phyloP scores from a whole-genome alignment of 2,888 invertebrate species.

The Steromphala cineraria region DNA sequence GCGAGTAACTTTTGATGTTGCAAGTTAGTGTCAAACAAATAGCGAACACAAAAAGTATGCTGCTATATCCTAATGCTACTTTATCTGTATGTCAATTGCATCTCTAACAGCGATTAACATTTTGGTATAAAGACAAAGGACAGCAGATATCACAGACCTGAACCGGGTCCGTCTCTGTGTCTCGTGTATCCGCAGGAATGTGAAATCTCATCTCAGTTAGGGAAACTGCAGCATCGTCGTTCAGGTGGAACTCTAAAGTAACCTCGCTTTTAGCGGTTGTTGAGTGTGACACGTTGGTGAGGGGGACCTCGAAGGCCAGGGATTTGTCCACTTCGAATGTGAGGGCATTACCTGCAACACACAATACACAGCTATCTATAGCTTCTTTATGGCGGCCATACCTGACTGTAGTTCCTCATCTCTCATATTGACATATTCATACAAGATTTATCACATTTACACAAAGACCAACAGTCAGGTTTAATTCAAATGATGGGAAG shows the following conservation, averaged over 20 bases:
- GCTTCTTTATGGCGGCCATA: background rate
- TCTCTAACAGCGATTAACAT: too few relatives aligned
- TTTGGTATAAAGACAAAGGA: too few relatives aligned
- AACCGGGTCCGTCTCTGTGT: constrained; percentile 88
- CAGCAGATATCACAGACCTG: constrained; percentile 74
- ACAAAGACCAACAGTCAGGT: too few relatives aligned
- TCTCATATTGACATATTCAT: background rate
- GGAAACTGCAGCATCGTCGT: constrained; percentile 97
- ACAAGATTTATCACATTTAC: too few relatives aligned
- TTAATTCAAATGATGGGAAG: too few relatives aligned
- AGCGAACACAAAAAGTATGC: too few relatives aligned
- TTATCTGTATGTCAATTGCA: too few relatives aligned
- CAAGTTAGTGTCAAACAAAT: too few relatives aligned
- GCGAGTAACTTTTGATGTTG: too few relatives aligned
- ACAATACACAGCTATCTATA: background rate
- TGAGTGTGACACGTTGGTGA: constrained; percentile 96
- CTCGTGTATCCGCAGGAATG: constrained; percentile 89
- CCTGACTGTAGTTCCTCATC: too few relatives aligned
- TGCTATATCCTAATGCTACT: too few relatives aligned
- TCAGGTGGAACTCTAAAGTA: constrained; percentile 97
- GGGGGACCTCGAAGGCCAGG: constrained; percentile 95
- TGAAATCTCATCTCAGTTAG: constrained; percentile 98
- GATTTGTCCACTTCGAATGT: constrained; percentile 72
- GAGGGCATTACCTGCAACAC: constrained; percentile 68
- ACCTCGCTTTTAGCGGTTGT: constrained; percentile 98